These are phyloP conservation scores for Smutsia gigantea DNA, from an alignment of 2,797 vertebrate species.

Conservation along the genomic window DNA sequence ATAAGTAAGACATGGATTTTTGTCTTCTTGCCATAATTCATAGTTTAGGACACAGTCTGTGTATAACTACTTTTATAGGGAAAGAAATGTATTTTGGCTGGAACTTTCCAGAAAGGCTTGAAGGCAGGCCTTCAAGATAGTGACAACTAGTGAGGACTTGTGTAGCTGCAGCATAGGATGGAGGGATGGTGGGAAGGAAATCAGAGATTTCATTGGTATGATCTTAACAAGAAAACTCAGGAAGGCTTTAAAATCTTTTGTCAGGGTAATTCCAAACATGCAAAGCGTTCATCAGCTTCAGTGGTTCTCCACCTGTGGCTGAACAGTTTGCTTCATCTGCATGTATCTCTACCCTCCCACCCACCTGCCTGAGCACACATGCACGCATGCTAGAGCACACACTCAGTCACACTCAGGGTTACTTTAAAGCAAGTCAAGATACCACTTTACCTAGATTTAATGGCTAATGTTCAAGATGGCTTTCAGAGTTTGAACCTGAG, in stretches of 20 bases:
- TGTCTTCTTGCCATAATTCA: background rate
- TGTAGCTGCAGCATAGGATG: background rate
- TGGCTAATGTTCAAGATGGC: background rate
- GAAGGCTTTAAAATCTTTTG: background rate
- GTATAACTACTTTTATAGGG: background rate
- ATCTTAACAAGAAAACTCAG: background rate
- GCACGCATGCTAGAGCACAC: background rate
- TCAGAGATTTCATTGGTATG: background rate
- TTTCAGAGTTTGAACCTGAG: background rate
- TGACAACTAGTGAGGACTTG: background rate
- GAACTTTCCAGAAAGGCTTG: slow-evolving; percentile 24
- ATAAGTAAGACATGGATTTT: background rate
- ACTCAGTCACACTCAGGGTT: background rate
- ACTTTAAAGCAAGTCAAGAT: background rate
- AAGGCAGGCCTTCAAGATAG: background rate
- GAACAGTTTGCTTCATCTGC: background rate
- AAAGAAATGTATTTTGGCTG: background rate
- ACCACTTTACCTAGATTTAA: background rate
- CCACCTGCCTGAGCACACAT: background rate
- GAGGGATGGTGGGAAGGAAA: background rate
- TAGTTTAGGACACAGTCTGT: background rate
- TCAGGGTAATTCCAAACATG: background rate
- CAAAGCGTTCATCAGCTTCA: background rate
- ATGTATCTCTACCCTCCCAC: background rate
- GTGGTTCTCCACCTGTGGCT: background rate